These are phyloP conservation scores for Elymnias hypermnestra DNA, from an alignment of 1,140 invertebrate species.

Conservation along the genomic window DNA sequence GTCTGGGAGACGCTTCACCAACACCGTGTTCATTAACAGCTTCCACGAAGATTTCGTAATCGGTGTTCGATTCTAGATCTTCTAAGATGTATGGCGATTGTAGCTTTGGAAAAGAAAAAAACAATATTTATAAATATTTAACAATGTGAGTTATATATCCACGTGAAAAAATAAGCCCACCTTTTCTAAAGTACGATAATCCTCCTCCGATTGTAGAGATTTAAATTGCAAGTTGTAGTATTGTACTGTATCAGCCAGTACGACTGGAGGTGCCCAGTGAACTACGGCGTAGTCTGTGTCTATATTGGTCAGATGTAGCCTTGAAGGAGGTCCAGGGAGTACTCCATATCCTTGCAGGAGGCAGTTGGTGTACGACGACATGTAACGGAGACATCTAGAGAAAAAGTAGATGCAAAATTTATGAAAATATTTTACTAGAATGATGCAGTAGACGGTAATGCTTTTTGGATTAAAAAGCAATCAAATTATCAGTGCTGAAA, in stretches of 20 bases:
- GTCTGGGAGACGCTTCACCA: constrained; percentile 82
- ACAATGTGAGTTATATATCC: too few species aligned
- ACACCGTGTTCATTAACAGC: constrained; percentile 88
- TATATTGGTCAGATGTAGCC: constrained; percentile 82
- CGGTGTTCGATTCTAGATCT: constrained; percentile 81
- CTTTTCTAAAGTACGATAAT: constrained; percentile 75
- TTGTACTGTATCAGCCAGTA: constrained; percentile 82
- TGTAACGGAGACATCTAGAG: constrained; percentile 85
- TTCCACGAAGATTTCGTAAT: constrained; percentile 89
- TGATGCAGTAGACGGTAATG: too few species aligned
- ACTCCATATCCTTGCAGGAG: constrained; percentile 89
- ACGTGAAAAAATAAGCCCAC: constrained; percentile 39
- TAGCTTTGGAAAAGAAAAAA: too few species aligned
- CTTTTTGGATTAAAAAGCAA: too few species aligned
- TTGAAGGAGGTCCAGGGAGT: constrained; percentile 82
- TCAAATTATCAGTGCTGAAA: too few species aligned
- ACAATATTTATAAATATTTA: too few species aligned
- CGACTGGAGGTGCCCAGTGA: constrained; percentile 85
- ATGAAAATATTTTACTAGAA: too few species aligned
- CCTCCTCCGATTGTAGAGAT: constrained; percentile 69
- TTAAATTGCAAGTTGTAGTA: constrained; percentile 83
- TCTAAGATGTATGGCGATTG: constrained; percentile 86
- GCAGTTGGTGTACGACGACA: constrained; percentile 87
- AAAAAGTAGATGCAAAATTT: not conserved
- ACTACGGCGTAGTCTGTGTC: constrained; percentile 85